Base-by-base conservation (phyloP, 1,140 invertebrate genomes). In the Luehdorfia chinensis region DNA sequence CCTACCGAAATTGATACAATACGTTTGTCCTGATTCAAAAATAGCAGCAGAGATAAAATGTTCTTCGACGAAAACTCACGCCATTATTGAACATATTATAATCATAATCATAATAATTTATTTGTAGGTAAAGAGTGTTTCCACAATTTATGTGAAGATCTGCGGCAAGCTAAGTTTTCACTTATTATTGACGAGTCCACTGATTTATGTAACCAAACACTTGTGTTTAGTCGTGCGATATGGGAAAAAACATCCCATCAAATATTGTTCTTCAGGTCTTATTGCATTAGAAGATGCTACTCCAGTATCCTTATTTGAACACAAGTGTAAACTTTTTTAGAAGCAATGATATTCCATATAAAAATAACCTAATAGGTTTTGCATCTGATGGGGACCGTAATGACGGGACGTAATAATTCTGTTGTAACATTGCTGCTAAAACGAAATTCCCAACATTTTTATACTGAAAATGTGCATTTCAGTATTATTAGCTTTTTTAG, bases 131-230 rank as follows among this genome's bases (percentile, higher is more conserved):
- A 49, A 45, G 9, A 45, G 46, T 46, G 23, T 51, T 51, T 51
- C 32, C 7, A 45, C 36, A 50, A 48, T 36, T 14, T 67, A 46
- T 55, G 55, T 47, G 46, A 41, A 36, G 27, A 55, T 46, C 43
- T 79, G 9, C 33, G 55, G 55, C 50, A 37, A 19, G 54, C 57
- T 8, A 67, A 72, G 44, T 84, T 86, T 69, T 75, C 72, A 14
- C 47, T 83, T 45, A 69, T 83, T 13, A 61, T 80, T 41, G 77
- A 84, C 47, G 80, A 84, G 55, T 71, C 65, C 4, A 84, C 75
- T 8, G 79, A 85, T 55, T 33, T 48, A 14, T n/a, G n/a, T n/a
- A n/a, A n/a, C n/a, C 8, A 85, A 84, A 62, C 51, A 70, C 55
- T 64, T 84, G 25, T 63, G 51, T 13, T 80, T n/a, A 15, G 54